Evolutionary conservation across 1,140 invertebrate genomes (phyloP).

Genomic region (Nylanderia fulva): DNA sequence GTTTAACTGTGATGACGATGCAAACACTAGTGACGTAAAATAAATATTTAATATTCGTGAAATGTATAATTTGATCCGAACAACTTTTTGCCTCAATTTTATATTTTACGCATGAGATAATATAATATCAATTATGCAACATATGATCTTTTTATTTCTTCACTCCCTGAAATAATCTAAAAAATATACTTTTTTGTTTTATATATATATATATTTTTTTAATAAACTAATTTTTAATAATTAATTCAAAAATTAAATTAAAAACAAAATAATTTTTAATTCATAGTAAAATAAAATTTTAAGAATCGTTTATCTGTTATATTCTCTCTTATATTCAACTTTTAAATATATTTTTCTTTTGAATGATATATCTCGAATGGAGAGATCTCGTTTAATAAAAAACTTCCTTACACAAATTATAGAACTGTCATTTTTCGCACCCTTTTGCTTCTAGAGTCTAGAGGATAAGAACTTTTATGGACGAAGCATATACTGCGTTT

Average conservation of each 20-base stretch:
- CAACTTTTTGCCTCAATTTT: slow-evolving; percentile 35
- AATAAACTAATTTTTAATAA: no score
- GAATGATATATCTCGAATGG: not conserved
- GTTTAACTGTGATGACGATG: slow-evolving; percentile 30
- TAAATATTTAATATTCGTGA: slow-evolving; percentile 47
- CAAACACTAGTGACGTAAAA: slow-evolving; percentile 35
- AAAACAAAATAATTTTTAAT: not conserved
- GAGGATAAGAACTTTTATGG: slow-evolving; percentile 33
- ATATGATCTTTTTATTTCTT: slow-evolving; percentile 10
- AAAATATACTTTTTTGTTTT: not conserved
- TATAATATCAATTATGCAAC: slow-evolving; percentile 27
- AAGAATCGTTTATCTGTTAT: not conserved
- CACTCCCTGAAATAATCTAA: not conserved
- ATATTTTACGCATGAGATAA: slow-evolving; percentile 38
- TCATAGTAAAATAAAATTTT: not conserved
- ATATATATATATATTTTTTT: not conserved
- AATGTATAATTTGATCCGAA: slow-evolving; percentile 43
- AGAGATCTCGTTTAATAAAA: slow-evolving; percentile 16
- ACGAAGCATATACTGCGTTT: slow-evolving; percentile 30
- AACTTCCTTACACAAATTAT: not conserved
- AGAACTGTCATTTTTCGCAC: not conserved
- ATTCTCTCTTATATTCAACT: no score
- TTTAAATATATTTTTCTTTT: not conserved
- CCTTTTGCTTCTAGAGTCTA: not conserved
- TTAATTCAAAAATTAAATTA: not conserved